A percentile compares a stretch with the other conserved stretches of the same genome.
Evolutionary conservation across 2,113 vertebrate species (phyloP).

Genomic region (Microcebus ravelobensis): DNA sequence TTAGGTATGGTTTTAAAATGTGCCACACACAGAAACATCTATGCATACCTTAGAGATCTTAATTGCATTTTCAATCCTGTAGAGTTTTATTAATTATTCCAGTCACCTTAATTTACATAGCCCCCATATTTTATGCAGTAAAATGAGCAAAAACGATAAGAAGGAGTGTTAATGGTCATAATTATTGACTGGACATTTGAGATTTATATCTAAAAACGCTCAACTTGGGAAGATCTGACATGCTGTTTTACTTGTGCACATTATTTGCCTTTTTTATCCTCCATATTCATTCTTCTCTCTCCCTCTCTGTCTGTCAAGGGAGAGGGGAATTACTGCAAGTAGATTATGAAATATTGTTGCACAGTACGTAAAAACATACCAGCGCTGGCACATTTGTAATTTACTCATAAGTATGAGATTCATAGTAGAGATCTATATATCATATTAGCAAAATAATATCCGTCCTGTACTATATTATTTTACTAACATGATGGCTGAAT

Average conservation of each 20-base stretch:
- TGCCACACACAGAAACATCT: background rate
- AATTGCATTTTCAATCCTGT: background rate
- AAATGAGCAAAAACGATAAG: background rate
- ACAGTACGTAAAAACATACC: conserved; percentile 65
- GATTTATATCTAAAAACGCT: conserved; percentile 21
- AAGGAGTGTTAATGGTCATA: background rate
- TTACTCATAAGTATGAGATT: conserved; percentile 71
- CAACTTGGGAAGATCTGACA: background rate
- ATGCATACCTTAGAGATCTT: background rate
- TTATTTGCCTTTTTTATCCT: background rate
- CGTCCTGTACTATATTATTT: conserved; percentile 69
- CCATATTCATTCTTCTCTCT: background rate
- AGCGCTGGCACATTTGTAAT: conserved; percentile 69
- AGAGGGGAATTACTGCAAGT: conserved; percentile 10
- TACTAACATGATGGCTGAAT: conserved; percentile 65
- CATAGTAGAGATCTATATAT: conserved; percentile 68
- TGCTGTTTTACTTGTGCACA: background rate
- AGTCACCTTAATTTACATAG: background rate
- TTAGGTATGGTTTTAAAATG: background rate
- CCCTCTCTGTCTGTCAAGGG: background rate
- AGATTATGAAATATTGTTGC: conserved; percentile 64
- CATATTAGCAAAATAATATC: conserved; percentile 73
- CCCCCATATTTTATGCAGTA: background rate
- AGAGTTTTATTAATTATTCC: background rate
- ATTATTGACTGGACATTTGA: conserved; percentile 41